These are phyloP conservation scores for Drosophila dunni DNA, from an alignment of 1,140 invertebrate genomes.

Conservation along the genomic window DNA sequence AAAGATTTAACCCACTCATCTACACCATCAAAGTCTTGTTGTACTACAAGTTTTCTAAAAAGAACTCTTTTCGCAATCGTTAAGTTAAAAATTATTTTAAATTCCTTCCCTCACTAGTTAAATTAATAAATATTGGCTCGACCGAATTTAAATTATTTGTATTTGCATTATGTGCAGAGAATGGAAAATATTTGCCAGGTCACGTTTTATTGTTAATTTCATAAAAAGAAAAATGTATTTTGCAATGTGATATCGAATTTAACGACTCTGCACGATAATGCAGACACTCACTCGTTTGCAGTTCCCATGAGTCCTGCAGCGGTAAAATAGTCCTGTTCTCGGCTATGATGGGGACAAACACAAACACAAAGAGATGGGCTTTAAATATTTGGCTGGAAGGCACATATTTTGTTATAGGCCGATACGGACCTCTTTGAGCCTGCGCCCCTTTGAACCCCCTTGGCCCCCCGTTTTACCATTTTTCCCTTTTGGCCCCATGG, in stretches of 20 bases:
- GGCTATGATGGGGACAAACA: conserved; percentile 17
- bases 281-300: conserved; percentile 4
- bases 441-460: too few species aligned
- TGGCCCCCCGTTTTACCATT: conserved; percentile 40
- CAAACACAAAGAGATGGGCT: conserved; percentile 16
- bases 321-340: background rate
- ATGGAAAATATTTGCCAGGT: conserved; percentile 70
- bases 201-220: conserved; percentile 82
- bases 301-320: conserved; percentile 16
- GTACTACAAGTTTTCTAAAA: too few species aligned
- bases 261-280: conserved; percentile 55
- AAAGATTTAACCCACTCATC: too few species aligned
- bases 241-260: conserved; percentile 76
- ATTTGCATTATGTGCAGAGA: conserved; percentile 29
- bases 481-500: conserved; percentile 35
- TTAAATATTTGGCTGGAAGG: conserved; percentile 47
- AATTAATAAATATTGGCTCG: conserved; percentile 6
- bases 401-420: conserved; percentile 77
- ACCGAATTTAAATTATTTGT: conserved; percentile 8
- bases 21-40: too few species aligned
- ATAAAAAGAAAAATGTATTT: conserved; percentile 56
- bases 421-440: conserved; percentile 55
- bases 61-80: too few species aligned
- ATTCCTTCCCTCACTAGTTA: background rate
- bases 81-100: too few species aligned